Conservation (phyloP, 2,113 vertebrate species). For the Hippocampus comes region DNA sequence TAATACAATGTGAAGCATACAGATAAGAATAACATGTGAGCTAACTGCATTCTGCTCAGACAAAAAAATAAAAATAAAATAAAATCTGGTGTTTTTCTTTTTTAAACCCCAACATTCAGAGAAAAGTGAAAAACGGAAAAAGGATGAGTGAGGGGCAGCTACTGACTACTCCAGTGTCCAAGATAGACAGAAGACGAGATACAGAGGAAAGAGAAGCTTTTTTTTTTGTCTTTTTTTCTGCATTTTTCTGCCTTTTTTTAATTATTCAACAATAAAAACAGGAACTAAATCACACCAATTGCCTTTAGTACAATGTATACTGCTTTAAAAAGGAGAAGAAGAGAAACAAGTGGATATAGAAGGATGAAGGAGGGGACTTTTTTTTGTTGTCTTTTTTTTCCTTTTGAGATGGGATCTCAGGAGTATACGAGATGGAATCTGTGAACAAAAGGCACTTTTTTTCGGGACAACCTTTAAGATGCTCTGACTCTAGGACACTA, state of each 20-base stretch:
- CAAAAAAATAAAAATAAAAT: slow-evolving; percentile 42
- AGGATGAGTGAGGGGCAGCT: slow-evolving; percentile 45
- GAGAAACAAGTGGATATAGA: slow-evolving; percentile 71
- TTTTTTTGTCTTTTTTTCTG: slow-evolving; percentile 55
- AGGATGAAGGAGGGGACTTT: slow-evolving; percentile 71
- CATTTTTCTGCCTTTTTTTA: slow-evolving; percentile 61
- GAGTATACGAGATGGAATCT: slow-evolving; percentile 77
- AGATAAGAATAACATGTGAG: slow-evolving; percentile 80
- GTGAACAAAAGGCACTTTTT: slow-evolving; percentile 82
- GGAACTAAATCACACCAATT: slow-evolving; percentile 82
- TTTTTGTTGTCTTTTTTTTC: slow-evolving; percentile 39
- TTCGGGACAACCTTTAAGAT: slow-evolving; percentile 82
- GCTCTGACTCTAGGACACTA: slow-evolving; percentile 80
- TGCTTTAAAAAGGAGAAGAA: slow-evolving; percentile 79
- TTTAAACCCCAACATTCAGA: slow-evolving; percentile 70
- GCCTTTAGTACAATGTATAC: slow-evolving; percentile 85
- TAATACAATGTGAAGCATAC: slow-evolving; percentile 79
- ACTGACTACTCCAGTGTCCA: slow-evolving; percentile 80
- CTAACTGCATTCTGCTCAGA: slow-evolving; percentile 79
- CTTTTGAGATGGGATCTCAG: slow-evolving; percentile 73
- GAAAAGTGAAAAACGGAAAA: slow-evolving; percentile 46
- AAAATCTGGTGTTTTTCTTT: slow-evolving; percentile 42
- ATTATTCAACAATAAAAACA: slow-evolving; percentile 80
- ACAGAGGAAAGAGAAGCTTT: slow-evolving; percentile 71
- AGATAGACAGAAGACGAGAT: slow-evolving; percentile 72